A percentile compares a stretch with the other conserved stretches of the same genome.
These are phyloP conservation scores for Discoglossus pictus DNA, from an alignment of 2,797 vertebrate genomes.

Conservation along the genomic window DNA sequence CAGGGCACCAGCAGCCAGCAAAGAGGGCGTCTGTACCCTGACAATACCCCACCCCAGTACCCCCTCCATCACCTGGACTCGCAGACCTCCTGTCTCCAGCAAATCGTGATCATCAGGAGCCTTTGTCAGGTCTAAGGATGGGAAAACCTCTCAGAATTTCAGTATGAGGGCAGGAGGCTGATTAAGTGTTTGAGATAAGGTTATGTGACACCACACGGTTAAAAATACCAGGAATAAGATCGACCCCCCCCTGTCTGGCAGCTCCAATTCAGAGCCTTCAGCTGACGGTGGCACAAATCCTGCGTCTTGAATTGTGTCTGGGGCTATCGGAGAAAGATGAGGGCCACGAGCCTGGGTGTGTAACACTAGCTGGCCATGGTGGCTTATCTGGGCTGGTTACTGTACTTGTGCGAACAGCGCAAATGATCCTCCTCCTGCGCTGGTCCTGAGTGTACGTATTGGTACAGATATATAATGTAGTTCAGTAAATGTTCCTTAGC, in stretches of 20 bases:
- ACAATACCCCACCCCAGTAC: conserved; percentile 41
- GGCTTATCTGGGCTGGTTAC: too few relatives aligned
- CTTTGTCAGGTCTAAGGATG: conserved; percentile 65
- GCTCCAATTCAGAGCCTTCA: conserved; percentile 21
- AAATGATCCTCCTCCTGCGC: too few relatives aligned
- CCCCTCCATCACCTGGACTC: conserved; percentile 54
- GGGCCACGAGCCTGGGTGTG: not conserved
- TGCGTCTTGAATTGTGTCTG: conserved; percentile 40
- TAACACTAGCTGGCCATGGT: conserved; percentile 30
- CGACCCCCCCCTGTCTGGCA: conserved; percentile 53
- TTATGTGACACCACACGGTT: conserved; percentile 67
- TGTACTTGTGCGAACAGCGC: too few relatives aligned
- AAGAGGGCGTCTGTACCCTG: conserved; percentile 40
- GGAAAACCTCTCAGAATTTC: conserved; percentile 64
- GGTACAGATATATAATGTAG: too few relatives aligned
- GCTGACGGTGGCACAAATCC: conserved; percentile 28
- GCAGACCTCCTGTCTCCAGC: conserved; percentile 70
- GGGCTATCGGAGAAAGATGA: conserved; percentile 9
- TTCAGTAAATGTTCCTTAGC: too few relatives aligned
- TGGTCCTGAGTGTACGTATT: too few relatives aligned
- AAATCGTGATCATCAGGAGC: conserved; percentile 67
- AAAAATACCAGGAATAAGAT: conserved; percentile 63
- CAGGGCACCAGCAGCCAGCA: conserved; percentile 22
- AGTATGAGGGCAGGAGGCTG: conserved; percentile 56
- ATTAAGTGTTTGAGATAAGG: conserved; percentile 73